These are phyloP conservation scores for Drosophila mulleri DNA, from an alignment of 2,888 invertebrate genomes.

Conservation along the genomic window DNA sequence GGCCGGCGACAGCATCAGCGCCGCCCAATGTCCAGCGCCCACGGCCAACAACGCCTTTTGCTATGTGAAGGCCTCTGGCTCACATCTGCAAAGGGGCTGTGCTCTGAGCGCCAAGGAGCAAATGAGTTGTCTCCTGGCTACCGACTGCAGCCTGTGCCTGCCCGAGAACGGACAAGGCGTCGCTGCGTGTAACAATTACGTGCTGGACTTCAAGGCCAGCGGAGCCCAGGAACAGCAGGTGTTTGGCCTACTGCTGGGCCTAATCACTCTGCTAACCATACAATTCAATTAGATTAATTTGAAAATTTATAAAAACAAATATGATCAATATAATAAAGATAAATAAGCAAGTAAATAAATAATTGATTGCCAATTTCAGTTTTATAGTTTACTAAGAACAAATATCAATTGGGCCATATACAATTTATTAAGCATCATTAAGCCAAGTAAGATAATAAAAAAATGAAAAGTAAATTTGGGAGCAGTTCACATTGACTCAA, in stretches of 20 bases:
- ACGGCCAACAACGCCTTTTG: slow-evolving; percentile 82
- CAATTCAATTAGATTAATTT: slow-evolving; percentile 27
- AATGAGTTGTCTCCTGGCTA: slow-evolving; percentile 62
- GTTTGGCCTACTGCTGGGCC: slow-evolving; percentile 39
- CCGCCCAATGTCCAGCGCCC: slow-evolving; percentile 73
- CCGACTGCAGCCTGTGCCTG: slow-evolving; percentile 75
- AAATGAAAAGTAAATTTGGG: not conserved
- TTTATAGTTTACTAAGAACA: not conserved
- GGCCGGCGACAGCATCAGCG: slow-evolving; percentile 37
- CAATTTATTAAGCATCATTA: not conserved
- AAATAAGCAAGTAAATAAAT: not conserved
- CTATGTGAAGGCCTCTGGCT: slow-evolving; percentile 60
- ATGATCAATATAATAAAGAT: slow-evolving; percentile 17
- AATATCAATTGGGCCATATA: not conserved
- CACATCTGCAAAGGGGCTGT: slow-evolving; percentile 75
- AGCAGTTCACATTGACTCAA: not conserved
- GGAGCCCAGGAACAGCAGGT: slow-evolving; percentile 23
- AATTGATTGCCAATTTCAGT: not conserved
- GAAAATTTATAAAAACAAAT: slow-evolving; percentile 1
- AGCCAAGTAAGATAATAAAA: not conserved
- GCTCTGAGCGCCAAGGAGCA: slow-evolving; percentile 73
- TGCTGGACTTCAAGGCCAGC: slow-evolving; percentile 36
- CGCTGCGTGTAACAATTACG: slow-evolving; percentile 76
- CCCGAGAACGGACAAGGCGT: slow-evolving; percentile 49
- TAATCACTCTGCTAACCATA: slow-evolving; percentile 41